Evolutionary conservation across 2,113 vertebrate genomes (phyloP).

Genomic region (Nannospalax galili): DNA sequence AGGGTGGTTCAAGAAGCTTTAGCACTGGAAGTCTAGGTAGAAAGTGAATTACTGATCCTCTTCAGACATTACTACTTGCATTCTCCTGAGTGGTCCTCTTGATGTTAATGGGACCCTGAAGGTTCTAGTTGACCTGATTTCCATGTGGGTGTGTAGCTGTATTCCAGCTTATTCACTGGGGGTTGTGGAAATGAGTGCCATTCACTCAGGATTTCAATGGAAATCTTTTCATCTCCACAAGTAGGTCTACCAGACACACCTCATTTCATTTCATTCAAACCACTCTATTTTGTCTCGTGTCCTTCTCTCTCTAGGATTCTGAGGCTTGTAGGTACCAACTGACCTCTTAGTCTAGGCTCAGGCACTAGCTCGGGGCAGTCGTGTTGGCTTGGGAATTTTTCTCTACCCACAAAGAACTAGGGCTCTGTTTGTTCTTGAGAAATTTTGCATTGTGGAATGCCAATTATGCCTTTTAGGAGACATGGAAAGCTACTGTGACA

Average conservation of each 20-base stretch:
- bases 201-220: neutral
- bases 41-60: too few relatives aligned
- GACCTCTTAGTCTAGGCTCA: neutral
- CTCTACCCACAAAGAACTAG: neutral
- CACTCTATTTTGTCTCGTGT: neutral
- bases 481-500: neutral
- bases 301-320: neutral
- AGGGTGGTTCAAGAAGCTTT: neutral
- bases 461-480: neutral
- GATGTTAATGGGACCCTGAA: neutral
- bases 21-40: neutral
- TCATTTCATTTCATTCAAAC: neutral
- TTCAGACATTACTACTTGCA: neutral
- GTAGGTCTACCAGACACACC: neutral
- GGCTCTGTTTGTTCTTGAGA: neutral
- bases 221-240: neutral
- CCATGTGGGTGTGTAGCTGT: neutral
- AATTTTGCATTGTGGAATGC: neutral
- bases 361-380: neutral
- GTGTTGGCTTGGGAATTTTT: neutral
- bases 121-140: neutral
- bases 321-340: neutral
- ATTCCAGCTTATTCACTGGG: neutral
- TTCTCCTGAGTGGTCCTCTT: neutral
- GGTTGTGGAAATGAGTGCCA: neutral